phyloP scores from a whole-genome alignment of 2,888 invertebrate species.

The Lasioglossum pauxillum region DNA sequence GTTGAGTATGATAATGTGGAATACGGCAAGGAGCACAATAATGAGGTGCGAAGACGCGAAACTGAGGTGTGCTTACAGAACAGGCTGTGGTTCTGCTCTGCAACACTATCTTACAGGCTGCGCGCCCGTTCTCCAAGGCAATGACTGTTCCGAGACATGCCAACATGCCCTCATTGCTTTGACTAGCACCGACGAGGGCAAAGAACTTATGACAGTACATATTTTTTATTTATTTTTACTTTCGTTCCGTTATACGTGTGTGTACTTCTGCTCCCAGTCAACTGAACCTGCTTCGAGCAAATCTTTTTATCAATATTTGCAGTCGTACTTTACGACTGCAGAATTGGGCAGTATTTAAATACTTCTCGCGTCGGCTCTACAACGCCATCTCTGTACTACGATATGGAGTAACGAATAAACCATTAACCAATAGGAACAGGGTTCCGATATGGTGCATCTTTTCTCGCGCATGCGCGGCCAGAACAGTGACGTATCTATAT shows the following conservation, averaged over 20 bases:
- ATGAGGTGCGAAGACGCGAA: conserved; percentile 89
- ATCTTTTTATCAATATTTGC: too few species aligned
- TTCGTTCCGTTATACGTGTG: background rate
- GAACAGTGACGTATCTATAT: too few species aligned
- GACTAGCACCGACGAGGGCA: conserved; percentile 92
- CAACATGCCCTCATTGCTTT: conserved; percentile 92
- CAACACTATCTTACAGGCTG: conserved; percentile 92
- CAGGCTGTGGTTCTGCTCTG: conserved; percentile 91
- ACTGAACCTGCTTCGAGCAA: too few species aligned
- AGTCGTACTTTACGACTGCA: too few species aligned
- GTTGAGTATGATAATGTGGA: conserved; percentile 63
- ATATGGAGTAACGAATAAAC: too few species aligned
- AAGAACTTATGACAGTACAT: conserved; percentile 91
- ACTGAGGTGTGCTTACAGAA: conserved; percentile 90
- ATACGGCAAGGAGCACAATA: conserved; percentile 64
- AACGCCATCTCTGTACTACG: too few species aligned
- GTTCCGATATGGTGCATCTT: too few species aligned
- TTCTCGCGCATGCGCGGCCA: too few species aligned
- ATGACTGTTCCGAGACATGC: conserved; percentile 89
- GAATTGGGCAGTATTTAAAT: too few species aligned
- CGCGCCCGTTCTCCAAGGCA: conserved; percentile 88
- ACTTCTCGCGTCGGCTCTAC: too few species aligned
- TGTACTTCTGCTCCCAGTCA: background rate
- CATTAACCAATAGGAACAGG: too few species aligned
- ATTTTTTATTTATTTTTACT: background rate